phyloP scores from a whole-genome alignment of 2,888 invertebrate species.

The Synanthedon tipuliformis region DNA sequence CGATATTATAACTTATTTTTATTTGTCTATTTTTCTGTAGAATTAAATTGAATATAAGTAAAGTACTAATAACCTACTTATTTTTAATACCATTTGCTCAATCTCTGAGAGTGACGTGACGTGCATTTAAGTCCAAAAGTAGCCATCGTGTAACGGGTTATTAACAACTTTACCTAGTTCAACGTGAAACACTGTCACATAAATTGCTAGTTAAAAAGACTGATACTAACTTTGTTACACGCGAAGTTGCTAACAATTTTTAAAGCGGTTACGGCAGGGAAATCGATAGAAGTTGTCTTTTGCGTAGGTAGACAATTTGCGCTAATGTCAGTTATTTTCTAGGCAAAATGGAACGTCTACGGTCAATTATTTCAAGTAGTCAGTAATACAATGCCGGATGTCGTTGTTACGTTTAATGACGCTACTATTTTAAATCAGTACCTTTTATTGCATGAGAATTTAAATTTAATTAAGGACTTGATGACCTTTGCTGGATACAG shows the following conservation, averaged over 20 bases:
- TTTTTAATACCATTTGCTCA: too few species aligned
- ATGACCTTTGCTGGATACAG: too few species aligned
- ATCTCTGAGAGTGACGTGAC: too few species aligned
- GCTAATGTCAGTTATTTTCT: neutral
- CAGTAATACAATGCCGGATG: neutral
- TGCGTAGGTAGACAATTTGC: neutral
- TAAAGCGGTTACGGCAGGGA: neutral
- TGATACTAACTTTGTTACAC: neutral
- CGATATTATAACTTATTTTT: too few species aligned
- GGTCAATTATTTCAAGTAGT: neutral
- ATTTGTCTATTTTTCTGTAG: too few species aligned
- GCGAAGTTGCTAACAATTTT: conserved; percentile 12
- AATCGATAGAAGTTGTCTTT: neutral
- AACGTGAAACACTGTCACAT: conserved; percentile 38
- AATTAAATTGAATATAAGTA: too few species aligned
- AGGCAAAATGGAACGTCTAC: conserved; percentile 1
- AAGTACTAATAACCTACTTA: too few species aligned
- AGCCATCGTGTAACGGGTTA: too few species aligned
- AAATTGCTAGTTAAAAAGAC: conserved; percentile 41
- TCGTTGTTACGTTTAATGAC: neutral
- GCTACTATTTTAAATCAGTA: too few species aligned
- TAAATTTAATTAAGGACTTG: too few species aligned
- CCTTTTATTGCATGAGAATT: too few species aligned
- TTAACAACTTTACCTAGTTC: conserved; percentile 13
- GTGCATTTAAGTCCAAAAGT: too few species aligned